A percentile compares a stretch with the other conserved stretches of the same genome.
Conservation (phyloP, 37 sponge, comb jelly and placozoan genomes). For the Chondrilla cf. caribensis region DNA sequence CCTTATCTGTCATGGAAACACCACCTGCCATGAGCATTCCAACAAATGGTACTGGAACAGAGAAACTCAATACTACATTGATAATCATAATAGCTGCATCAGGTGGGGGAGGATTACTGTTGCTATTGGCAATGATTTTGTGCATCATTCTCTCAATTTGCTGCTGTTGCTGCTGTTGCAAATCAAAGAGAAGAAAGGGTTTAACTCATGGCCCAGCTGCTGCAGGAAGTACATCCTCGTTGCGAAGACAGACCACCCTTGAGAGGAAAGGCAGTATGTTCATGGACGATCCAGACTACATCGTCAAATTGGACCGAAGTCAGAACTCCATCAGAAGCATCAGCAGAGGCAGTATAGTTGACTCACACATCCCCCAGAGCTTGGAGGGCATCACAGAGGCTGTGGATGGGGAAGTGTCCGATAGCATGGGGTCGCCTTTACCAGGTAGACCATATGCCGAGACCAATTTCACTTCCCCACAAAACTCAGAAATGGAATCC, state of each 20-base stretch:
- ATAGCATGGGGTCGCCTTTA: too few relatives aligned
- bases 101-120: slow-evolving; percentile 7
- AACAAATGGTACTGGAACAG: background rate
- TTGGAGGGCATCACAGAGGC: too few relatives aligned
- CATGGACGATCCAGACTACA: slow-evolving; percentile 1
- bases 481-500: background rate
- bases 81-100: background rate
- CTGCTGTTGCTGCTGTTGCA: background rate
- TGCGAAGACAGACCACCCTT: background rate
- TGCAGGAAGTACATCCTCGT: background rate
- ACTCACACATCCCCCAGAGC: background rate
- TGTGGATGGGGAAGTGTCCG: background rate
- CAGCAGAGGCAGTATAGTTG: background rate
- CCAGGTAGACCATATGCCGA: background rate
- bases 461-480: background rate
- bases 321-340: background rate
- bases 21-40: background rate
- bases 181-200: background rate
- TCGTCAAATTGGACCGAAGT: background rate
- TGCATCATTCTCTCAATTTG: too few relatives aligned
- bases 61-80: background rate
- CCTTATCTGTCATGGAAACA: background rate
- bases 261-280: background rate
- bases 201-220: background rate
- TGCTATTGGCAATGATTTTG: background rate